Base-by-base conservation (phyloP, 2,113 vertebrate species). In the Centropristis striata region DNA sequence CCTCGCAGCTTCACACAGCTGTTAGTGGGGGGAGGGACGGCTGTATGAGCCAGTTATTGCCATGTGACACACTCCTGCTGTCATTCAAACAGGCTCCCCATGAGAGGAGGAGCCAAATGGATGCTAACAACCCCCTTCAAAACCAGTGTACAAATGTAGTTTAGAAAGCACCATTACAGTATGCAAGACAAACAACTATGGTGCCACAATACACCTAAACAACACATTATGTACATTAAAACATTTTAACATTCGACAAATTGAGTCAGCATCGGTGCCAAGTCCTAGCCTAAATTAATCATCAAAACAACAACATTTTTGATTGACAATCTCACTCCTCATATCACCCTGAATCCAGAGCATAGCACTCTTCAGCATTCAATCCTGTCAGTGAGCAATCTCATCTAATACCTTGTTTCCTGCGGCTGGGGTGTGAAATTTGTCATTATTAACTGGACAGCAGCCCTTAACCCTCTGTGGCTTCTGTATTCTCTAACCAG, bases 381-480 rank as follows among this genome's bases (percentile, higher is more conserved):
- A 71, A 69, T 71, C 59, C 64, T 77, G 64, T 64, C 64, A 73
- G 37, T 21, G 58, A 46, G 44, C 18, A 71, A 28, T 55, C 55
- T 70, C 44, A 70, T 75, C 70, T 67, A 78, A 85, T 55, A 71
- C 71, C 50, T 51, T 59, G 36, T 79, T 80, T 85, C 75, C 84
- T 71, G 75, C 65, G 71, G 72, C 69, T 32, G 41, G 28, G 49
- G 64, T 66, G 59, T 23, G 39, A 90, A 88, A 87, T 81, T 47
- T 79, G 70, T 88, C 82, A 86, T 82, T 82, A 87, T 88, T 59
- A 88, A 77, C 65, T 61, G 77, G 65, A 68, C 68, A 55, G 78
- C 58, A 80, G 73, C 60, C 86, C 67, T 90, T 81, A 70, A 79
- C 65, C 72, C 80, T 76, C 42, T 39, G 18, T 37, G 42, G 66